Conservation (phyloP, 1,140 invertebrate species). For the Bradysia coprophila region DNA sequence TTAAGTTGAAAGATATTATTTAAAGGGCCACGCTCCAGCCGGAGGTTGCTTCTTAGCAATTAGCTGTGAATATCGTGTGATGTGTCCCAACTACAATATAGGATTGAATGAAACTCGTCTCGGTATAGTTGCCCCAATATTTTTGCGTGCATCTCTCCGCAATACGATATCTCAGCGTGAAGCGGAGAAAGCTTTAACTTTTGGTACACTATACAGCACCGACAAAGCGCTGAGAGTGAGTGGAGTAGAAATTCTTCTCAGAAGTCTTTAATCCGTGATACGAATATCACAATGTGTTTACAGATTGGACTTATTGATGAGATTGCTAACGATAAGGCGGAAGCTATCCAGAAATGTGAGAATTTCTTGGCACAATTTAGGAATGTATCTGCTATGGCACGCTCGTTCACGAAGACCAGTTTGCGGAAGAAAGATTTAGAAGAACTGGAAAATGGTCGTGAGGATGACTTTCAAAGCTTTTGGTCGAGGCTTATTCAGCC, state of each 20-base stretch:
- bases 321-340: constrained; percentile 39
- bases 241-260: constrained; percentile 60
- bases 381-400: constrained; percentile 33
- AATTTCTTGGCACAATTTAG: constrained; percentile 36
- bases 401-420: constrained; percentile 32
- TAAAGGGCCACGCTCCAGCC: constrained; percentile 60
- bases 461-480: constrained; percentile 36
- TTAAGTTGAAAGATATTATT: too few relatives aligned
- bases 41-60: constrained; percentile 65
- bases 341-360: constrained; percentile 37
- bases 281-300: constrained; percentile 56
- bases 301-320: constrained; percentile 50
- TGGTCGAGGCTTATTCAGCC: constrained; percentile 30
- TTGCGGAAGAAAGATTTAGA: constrained; percentile 28
- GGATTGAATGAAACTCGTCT: constrained; percentile 59
- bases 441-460: constrained; percentile 31
- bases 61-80: constrained; percentile 67
- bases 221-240: constrained; percentile 55
- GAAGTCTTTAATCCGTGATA: constrained; percentile 32
- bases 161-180: constrained; percentile 37
- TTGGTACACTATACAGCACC: constrained; percentile 49
- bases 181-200: constrained; percentile 54
- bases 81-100: constrained; percentile 56
- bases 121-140: constrained; percentile 55
- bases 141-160: constrained; percentile 41